Base-by-base conservation (phyloP, 2,113 vertebrate genomes). In the Oplegnathus fasciatus region DNA sequence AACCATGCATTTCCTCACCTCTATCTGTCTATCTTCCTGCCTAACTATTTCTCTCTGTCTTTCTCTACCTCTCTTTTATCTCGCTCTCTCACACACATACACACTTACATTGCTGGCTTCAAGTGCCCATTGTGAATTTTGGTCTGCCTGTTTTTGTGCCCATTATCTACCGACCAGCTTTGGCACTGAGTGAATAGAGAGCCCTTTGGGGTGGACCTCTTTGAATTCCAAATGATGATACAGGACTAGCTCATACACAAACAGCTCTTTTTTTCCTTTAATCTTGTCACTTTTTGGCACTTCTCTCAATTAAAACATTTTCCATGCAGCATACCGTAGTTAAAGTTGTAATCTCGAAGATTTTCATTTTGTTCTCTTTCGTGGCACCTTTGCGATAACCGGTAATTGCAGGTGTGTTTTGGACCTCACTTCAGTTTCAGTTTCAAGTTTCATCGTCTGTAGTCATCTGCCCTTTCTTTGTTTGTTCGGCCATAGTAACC, bases 221-320 rank as follows among this genome's bases (percentile, higher is more conserved):
- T 83, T 89, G 46, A 90, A 86, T 88, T 78, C 75, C 30, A 66
- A 75, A 87, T 88, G 37, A 83, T 83, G 78, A 83, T 73, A 57
- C 18, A 4, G 82, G 67, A 73, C 60, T 26, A 60, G 22, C 77
- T 91, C 48, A 73, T 7, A 55, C 52, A 71, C 61, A 54, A 26
- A 54, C 61, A 65, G 42, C 15, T 44, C 44, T 70, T n/a, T 44
- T 82, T 50, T 48, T 44, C 37, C 70, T 86, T 85, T 72, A 65
- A 58, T 52, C 57, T 60, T 46, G 18, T 55, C 48, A 28, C 6
- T 42, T 76, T 77, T 76, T 57, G 17, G 68, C 48, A 66, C 20
- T 73, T 82, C 67, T 32, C 28, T 81, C n/a, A 61, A 34, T 76
- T 37, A 11, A 67, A 62, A 87, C 42, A 14, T 6, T 67, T 61